phyloP scores from a whole-genome alignment of 1,140 invertebrate species.

The Eulimnadia texana region DNA sequence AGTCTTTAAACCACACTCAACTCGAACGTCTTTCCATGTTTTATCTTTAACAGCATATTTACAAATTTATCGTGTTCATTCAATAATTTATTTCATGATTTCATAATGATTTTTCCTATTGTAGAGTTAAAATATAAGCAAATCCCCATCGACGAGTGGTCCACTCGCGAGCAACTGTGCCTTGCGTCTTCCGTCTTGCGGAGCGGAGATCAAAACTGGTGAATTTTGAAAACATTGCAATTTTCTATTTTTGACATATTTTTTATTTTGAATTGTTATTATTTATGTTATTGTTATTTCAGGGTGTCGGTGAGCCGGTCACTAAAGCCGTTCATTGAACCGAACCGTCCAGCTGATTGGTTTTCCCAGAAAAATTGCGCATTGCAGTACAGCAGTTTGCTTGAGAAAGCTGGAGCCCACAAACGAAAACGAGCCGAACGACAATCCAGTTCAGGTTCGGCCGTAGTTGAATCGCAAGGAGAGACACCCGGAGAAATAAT shows the following conservation, averaged over 20 bases:
- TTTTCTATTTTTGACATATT: too few relatives aligned
- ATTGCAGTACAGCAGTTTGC: constrained; percentile 64
- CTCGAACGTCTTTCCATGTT: too few relatives aligned
- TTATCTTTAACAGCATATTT: too few relatives aligned
- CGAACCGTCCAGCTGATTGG: constrained; percentile 66
- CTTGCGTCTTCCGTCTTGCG: constrained; percentile 70
- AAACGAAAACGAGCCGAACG: constrained; percentile 67
- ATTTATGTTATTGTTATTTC: constrained; percentile 20
- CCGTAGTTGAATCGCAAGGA: constrained; percentile 22
- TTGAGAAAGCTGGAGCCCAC: constrained; percentile 71
- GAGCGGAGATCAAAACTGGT: constrained; percentile 87
- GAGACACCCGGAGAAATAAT: constrained; percentile 70
- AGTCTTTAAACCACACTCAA: too few relatives aligned
- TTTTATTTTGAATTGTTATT: too few relatives aligned
- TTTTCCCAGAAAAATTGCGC: constrained; percentile 86
- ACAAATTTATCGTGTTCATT: too few relatives aligned
- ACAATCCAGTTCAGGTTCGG: constrained; percentile 32
- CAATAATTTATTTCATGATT: too few relatives aligned
- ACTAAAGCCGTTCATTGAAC: constrained; percentile 48
- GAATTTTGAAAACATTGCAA: too few relatives aligned
- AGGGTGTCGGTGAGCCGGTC: constrained; percentile 72
- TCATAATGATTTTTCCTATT: too few relatives aligned
- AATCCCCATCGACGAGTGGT: constrained; percentile 64
- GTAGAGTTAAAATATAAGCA: constrained; percentile 44
- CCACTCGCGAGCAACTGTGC: constrained; percentile 62